phyloP scores from a whole-genome alignment of 2,113 vertebrate species.

The Rynchops niger region DNA sequence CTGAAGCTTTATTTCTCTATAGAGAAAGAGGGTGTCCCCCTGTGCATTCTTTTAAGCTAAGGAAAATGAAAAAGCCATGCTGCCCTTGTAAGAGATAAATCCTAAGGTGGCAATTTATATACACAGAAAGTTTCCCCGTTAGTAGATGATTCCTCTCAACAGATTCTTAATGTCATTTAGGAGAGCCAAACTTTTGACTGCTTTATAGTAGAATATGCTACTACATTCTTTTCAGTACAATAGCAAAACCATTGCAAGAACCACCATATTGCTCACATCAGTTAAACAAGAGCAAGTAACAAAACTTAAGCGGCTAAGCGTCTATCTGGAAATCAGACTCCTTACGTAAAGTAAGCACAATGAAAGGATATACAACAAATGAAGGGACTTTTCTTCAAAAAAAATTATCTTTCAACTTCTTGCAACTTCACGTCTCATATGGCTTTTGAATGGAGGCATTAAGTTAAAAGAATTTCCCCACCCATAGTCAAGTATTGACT shows the following conservation, averaged over 20 bases:
- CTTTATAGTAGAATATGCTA: constrained; percentile 42
- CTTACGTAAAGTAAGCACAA: constrained; percentile 21
- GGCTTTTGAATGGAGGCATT: constrained; percentile 55
- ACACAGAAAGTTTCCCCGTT: constrained; percentile 3
- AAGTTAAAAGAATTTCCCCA: neutral
- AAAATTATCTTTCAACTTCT: neutral
- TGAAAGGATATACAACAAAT: neutral
- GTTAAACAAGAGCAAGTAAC: constrained; percentile 37
- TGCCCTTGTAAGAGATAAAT: constrained; percentile 47
- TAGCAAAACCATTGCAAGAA: constrained; percentile 10
- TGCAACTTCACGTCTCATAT: constrained; percentile 38
- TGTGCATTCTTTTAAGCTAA: constrained; percentile 70
- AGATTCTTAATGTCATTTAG: constrained; percentile 4
- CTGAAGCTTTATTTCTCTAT: constrained; percentile 64
- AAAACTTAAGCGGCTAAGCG: neutral
- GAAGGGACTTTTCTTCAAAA: constrained; percentile 14
- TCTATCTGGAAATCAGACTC: neutral
- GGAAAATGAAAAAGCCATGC: constrained; percentile 67
- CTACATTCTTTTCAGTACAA: constrained; percentile 22
- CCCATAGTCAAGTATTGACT: constrained; percentile 15
- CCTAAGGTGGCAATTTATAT: constrained; percentile 18
- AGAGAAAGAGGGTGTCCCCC: constrained; percentile 56
- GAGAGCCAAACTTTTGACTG: constrained; percentile 13
- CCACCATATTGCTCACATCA: constrained; percentile 4
- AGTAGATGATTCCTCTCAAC: neutral